Evolutionary conservation across 2,888 invertebrate species (phyloP).

Genomic region (Drosophila barbarae): DNA sequence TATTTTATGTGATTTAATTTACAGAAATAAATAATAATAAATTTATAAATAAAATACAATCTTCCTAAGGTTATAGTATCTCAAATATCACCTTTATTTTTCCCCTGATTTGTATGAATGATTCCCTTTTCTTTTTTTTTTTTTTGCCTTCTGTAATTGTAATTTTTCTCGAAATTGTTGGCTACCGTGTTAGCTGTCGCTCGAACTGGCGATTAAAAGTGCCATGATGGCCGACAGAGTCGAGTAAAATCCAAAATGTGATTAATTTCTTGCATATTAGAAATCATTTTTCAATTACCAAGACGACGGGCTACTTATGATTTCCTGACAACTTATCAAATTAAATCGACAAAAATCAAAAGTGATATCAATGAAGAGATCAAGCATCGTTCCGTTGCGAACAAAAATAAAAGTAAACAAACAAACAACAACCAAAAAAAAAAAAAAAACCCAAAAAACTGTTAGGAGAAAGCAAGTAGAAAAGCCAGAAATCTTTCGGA

Average conservation of each 20-base stretch:
- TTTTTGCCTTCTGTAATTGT: not conserved
- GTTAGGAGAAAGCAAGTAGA: slow-evolving; percentile 36
- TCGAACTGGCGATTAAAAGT: slow-evolving; percentile 65
- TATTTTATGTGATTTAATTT: not conserved
- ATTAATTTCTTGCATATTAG: slow-evolving; percentile 75
- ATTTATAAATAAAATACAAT: not conserved
- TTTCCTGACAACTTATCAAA: slow-evolving; percentile 73
- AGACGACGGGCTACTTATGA: slow-evolving; percentile 62
- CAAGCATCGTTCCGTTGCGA: slow-evolving; percentile 45
- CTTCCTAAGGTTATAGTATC: not conserved
- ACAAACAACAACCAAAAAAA: not conserved
- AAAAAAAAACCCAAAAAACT: slow-evolving; percentile 14
- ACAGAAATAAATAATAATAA: not conserved
- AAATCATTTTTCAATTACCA: slow-evolving; percentile 76
- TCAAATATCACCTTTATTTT: not conserved
- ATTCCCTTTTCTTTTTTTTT: not conserved
- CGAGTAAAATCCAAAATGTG: slow-evolving; percentile 68
- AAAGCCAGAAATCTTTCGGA: slow-evolving; percentile 16
- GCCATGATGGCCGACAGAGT: slow-evolving; percentile 21
- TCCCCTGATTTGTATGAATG: not conserved
- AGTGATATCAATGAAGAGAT: slow-evolving; percentile 75
- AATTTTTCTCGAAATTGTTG: slow-evolving; percentile 2
- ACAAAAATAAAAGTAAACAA: slow-evolving; percentile 11
- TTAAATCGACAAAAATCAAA: slow-evolving; percentile 72
- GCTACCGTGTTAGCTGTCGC: slow-evolving; percentile 71